These are phyloP conservation scores for Zygogramma bicolorata DNA, from an alignment of 2,888 invertebrate genomes.

Conservation along the genomic window DNA sequence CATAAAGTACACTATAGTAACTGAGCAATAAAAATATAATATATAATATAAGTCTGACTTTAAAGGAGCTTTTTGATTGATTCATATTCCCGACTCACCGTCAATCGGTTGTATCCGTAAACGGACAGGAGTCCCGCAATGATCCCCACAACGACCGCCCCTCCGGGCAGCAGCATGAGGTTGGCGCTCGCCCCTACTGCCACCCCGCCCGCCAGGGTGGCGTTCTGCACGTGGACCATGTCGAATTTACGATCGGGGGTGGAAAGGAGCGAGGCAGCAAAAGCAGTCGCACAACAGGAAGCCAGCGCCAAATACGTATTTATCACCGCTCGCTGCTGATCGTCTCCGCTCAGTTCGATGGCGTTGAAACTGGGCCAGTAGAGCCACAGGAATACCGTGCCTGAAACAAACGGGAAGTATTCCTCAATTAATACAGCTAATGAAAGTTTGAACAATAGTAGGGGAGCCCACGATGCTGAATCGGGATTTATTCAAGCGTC, in stretches of 20 bases:
- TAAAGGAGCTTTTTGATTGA: too few species aligned
- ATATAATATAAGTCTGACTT: too few species aligned
- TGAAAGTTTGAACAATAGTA: too few species aligned
- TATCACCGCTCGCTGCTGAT: constrained; percentile 87
- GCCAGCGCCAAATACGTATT: constrained; percentile 94
- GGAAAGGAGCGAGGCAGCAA: constrained; percentile 83
- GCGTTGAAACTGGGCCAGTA: constrained; percentile 99
- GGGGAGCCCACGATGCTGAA: too few species aligned
- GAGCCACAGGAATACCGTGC: constrained; percentile 94
- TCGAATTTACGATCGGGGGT: constrained; percentile 82
- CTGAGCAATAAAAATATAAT: too few species aligned
- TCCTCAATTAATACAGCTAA: too few species aligned
- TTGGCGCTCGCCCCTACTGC: constrained; percentile 89
- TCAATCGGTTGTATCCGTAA: constrained; percentile 81
- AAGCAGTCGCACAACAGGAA: constrained; percentile 85
- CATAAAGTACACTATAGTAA: too few species aligned
- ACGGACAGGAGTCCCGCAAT: constrained; percentile 84
- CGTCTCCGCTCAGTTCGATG: constrained; percentile 78
- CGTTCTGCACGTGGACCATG: constrained; percentile 95
- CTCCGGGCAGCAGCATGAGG: constrained; percentile 85
- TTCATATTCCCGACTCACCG: constrained; percentile 71
- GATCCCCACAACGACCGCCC: constrained; percentile 84
- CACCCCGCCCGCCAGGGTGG: constrained; percentile 93
- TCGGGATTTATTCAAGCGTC: too few species aligned
- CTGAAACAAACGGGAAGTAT: constrained; percentile 69